These are phyloP conservation scores for Argentina silus DNA, from an alignment of 2,797 vertebrate genomes.

Conservation along the genomic window DNA sequence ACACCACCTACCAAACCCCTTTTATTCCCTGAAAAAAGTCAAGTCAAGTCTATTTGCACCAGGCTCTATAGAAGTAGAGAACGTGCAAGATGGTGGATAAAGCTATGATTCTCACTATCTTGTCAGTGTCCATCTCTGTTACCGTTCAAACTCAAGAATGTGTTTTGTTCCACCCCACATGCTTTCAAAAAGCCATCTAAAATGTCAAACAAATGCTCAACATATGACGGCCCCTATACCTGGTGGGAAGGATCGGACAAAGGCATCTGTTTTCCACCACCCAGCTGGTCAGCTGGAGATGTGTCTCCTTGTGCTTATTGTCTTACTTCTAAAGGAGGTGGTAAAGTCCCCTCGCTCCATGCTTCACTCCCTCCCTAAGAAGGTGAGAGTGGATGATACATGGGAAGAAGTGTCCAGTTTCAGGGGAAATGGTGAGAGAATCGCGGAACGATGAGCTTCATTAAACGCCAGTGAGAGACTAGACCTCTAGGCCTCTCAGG, in stretches of 20 bases:
- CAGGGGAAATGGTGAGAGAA: constrained; percentile 75
- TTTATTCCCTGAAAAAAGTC: background rate
- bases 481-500: constrained; percentile 61
- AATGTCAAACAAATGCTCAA: constrained; percentile 51
- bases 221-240: constrained; percentile 58
- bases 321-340: constrained; percentile 57
- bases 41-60: background rate
- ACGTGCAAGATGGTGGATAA: background rate
- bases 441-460: constrained; percentile 77
- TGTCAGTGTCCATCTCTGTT: constrained; percentile 13
- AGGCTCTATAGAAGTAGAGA: background rate
- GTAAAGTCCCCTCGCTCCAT: constrained; percentile 58
- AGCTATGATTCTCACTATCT: constrained; percentile 16
- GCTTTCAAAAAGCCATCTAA: constrained; percentile 61
- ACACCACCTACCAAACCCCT: no score
- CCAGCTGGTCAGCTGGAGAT: constrained; percentile 64
- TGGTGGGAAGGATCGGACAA: constrained; percentile 44
- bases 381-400: constrained; percentile 80
- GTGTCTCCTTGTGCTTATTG: constrained; percentile 45
- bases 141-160: constrained; percentile 57
- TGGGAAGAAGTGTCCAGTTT: constrained; percentile 78
- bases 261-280: constrained; percentile 53
- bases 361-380: constrained; percentile 77
- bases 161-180: constrained; percentile 65
- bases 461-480: constrained; percentile 77